Percentiles rank a stretch among this genome's conserved stretches.
These are phyloP conservation scores for Arizona elegans DNA, from an alignment of 2,113 vertebrate species.

Conservation along the genomic window DNA sequence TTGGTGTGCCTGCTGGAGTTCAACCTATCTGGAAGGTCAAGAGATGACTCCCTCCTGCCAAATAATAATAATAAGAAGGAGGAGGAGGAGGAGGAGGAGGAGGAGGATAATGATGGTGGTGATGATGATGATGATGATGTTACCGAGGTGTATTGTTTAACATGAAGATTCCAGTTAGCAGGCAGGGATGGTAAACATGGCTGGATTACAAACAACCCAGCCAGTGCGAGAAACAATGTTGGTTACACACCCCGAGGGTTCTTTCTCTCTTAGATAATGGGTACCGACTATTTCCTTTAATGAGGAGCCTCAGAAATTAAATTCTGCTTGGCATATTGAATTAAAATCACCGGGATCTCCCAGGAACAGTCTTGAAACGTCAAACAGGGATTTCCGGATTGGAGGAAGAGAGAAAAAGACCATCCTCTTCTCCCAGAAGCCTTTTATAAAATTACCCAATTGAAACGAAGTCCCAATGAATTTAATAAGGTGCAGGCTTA, in stretches of 20 bases:
- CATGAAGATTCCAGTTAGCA: neutral
- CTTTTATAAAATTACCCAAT: neutral
- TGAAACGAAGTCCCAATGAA: neutral
- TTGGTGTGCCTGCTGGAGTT: neutral
- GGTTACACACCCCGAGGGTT: rapidly evolving
- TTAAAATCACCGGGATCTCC: neutral
- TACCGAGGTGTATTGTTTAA: neutral
- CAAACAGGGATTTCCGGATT: neutral
- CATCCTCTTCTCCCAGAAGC: neutral
- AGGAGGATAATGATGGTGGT: too few species aligned
- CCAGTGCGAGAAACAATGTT: neutral
- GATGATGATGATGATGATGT: too few species aligned
- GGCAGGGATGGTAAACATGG: neutral
- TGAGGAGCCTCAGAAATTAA: neutral
- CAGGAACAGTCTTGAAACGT: neutral
- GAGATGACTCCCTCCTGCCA: neutral
- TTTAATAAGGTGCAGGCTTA: neutral
- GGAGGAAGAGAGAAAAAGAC: neutral
- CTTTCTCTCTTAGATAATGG: neutral
- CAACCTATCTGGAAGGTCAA: neutral
- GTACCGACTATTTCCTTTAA: neutral
- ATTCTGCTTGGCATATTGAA: neutral
- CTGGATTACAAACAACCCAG: neutral
- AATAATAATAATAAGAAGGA: neutral
- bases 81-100: too few species aligned